Evolutionary conservation across 1,140 invertebrate genomes (phyloP).

Genomic region (Drosophila rufa): DNA sequence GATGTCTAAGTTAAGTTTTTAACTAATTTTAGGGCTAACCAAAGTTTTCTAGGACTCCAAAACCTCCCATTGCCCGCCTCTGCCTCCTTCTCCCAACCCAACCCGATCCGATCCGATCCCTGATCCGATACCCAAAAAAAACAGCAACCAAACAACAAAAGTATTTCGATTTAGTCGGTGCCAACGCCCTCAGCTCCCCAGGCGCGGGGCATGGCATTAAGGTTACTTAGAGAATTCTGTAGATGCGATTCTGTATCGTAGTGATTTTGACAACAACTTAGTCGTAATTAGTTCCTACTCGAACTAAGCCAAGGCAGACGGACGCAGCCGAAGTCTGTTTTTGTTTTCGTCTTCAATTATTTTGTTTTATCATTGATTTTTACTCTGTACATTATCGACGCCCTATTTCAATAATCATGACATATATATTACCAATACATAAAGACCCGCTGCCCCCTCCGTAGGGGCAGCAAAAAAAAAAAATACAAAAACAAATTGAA

Average conservation of each 20-base stretch:
- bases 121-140: slow-evolving; percentile 9
- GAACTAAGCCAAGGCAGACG: slow-evolving; percentile 64
- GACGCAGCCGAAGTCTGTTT: slow-evolving; percentile 47
- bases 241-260: slow-evolving; percentile 78
- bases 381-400: slow-evolving; percentile 57
- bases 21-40: slow-evolving; percentile 83
- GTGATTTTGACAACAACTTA: slow-evolving; percentile 69
- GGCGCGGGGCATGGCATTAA: slow-evolving; percentile 57
- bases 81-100: slow-evolving; percentile 17
- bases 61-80: slow-evolving; percentile 25
- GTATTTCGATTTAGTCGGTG: slow-evolving; percentile 76
- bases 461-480: slow-evolving; percentile 6
- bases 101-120: neutral
- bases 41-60: slow-evolving; percentile 75
- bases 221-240: slow-evolving; percentile 75
- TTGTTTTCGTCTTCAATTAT: slow-evolving; percentile 48
- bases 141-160: slow-evolving; percentile 60
- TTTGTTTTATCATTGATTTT: slow-evolving; percentile 47
- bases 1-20: slow-evolving; percentile 83
- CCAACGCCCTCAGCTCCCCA: slow-evolving; percentile 25
- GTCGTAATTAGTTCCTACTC: slow-evolving; percentile 77
- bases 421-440: slow-evolving; percentile 56
- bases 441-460: slow-evolving; percentile 37
- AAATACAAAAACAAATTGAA: slow-evolving; percentile 55
- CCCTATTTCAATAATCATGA: slow-evolving; percentile 74